A percentile compares a stretch with the other conserved stretches of the same genome.
These are phyloP conservation scores for Epistrophe grossulariae DNA, from an alignment of 2,888 invertebrate species.

Conservation along the genomic window DNA sequence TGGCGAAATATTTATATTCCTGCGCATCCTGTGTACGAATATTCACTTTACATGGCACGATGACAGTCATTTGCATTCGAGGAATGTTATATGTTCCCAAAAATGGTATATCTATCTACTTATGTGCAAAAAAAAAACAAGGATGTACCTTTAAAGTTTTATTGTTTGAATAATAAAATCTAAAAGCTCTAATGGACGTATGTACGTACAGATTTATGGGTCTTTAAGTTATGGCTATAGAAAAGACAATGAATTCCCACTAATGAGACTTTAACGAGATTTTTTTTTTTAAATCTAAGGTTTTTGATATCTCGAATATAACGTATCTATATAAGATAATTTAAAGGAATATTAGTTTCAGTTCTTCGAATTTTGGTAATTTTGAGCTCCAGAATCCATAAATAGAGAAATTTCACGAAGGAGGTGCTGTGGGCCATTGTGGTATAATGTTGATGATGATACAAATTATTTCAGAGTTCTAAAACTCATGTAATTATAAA, in stretches of 20 bases:
- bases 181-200: conserved; percentile 16
- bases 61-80: conserved; percentile 60
- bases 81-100: conserved; percentile 27
- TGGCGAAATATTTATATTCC: conserved; percentile 66
- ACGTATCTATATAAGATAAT: background rate
- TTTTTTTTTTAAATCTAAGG: background rate
- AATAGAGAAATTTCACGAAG: too few species aligned
- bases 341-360: background rate
- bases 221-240: background rate
- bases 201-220: conserved; percentile 19
- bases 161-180: conserved; percentile 2
- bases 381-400: too few species aligned
- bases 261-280: background rate
- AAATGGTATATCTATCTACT: conserved; percentile 8
- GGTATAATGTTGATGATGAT: too few species aligned
- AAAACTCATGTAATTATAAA: too few species aligned
- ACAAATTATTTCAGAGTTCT: too few species aligned
- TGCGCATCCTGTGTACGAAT: conserved; percentile 52
- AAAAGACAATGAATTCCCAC: background rate
- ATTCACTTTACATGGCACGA: conserved; percentile 49
- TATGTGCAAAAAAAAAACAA: background rate
- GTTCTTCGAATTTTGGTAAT: too few species aligned
- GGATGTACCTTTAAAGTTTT: conserved; percentile 8
- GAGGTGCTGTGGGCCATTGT: too few species aligned
- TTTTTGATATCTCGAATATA: background rate